These are phyloP conservation scores for Nematopogon swammerdamellus DNA, from an alignment of 2,888 invertebrate species.

Conservation along the genomic window DNA sequence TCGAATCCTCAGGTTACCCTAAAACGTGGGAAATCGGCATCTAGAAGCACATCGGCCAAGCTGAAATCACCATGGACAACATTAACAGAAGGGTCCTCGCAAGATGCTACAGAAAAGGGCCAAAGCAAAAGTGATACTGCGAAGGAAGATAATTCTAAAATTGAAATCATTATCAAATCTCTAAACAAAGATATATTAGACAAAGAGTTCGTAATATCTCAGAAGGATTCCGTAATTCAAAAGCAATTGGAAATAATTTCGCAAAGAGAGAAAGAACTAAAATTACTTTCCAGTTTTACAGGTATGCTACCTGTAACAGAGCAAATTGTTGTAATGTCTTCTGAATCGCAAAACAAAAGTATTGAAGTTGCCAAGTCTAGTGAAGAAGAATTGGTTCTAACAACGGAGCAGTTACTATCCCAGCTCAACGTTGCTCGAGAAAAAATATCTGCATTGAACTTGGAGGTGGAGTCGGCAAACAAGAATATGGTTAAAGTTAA, in stretches of 20 bases:
- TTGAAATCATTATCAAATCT: slow-evolving; percentile 39
- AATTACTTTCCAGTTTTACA: too few relatives aligned
- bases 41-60: slow-evolving; percentile 36
- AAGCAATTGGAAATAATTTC: slow-evolving; percentile 21
- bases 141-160: slow-evolving; percentile 18
- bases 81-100: slow-evolving; percentile 32
- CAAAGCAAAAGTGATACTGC: slow-evolving; percentile 24
- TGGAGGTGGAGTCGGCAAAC: slow-evolving; percentile 71
- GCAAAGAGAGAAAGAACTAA: slow-evolving; percentile 19
- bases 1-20: slow-evolving; percentile 34
- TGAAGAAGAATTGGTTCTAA: not conserved
- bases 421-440: slow-evolving; percentile 39
- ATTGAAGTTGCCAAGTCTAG: too few relatives aligned
- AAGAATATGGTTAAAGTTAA: slow-evolving; percentile 75
- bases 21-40: slow-evolving; percentile 24
- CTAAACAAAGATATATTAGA: slow-evolving; percentile 47
- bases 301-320: not conserved
- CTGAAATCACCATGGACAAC: slow-evolving; percentile 46
- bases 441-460: slow-evolving; percentile 55
- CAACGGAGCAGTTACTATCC: slow-evolving; percentile 25
- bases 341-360: too few relatives aligned
- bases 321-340: not conserved
- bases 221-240: slow-evolving; percentile 42
- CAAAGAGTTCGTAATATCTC: slow-evolving; percentile 38
- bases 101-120: slow-evolving; percentile 37